Evolutionary conservation across 1,140 invertebrate species (phyloP).

Genomic region (Matsumurasca onukii): DNA sequence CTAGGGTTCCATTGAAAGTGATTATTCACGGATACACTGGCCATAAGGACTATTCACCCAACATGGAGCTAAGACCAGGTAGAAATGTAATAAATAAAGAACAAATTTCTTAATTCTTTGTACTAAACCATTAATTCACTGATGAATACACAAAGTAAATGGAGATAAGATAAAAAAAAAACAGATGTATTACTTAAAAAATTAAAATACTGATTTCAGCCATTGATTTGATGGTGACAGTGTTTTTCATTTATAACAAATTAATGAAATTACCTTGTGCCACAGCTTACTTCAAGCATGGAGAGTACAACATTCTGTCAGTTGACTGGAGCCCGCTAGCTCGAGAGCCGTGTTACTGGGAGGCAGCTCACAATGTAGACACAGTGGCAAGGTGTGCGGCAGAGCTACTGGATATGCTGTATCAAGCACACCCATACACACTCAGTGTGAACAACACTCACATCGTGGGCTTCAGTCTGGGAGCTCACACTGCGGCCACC

Average conservation of each 20-base stretch:
- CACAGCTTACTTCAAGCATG: conserved; percentile 54
- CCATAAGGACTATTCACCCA: conserved; percentile 57
- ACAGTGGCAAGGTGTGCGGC: conserved; percentile 55
- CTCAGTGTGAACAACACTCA: conserved; percentile 55
- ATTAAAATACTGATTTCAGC: too few relatives aligned
- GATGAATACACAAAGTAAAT: too few relatives aligned
- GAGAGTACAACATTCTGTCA: conserved; percentile 60
- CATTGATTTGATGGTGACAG: too few relatives aligned
- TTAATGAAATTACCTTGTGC: too few relatives aligned
- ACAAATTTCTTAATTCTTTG: too few relatives aligned
- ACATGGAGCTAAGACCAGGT: conserved; percentile 57
- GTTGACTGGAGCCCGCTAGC: conserved; percentile 63
- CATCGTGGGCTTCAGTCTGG: conserved; percentile 73
- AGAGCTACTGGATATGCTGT: conserved; percentile 44
- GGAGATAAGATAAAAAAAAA: too few relatives aligned
- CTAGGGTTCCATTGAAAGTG: conserved; percentile 49
- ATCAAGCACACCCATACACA: conserved; percentile 47
- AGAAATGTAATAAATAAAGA: not conserved
- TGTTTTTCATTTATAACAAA: too few relatives aligned
- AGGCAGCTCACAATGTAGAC: conserved; percentile 56
- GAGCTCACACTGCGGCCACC: conserved; percentile 70
- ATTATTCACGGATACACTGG: conserved; percentile 60
- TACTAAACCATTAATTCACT: too few relatives aligned
- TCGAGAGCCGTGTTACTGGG: conserved; percentile 58
- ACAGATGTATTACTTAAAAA: too few relatives aligned